A percentile compares a stretch with the other conserved stretches of the same genome.
Conservation (phyloP, 2,113 vertebrate species). For the Pampusana beccarii region DNA sequence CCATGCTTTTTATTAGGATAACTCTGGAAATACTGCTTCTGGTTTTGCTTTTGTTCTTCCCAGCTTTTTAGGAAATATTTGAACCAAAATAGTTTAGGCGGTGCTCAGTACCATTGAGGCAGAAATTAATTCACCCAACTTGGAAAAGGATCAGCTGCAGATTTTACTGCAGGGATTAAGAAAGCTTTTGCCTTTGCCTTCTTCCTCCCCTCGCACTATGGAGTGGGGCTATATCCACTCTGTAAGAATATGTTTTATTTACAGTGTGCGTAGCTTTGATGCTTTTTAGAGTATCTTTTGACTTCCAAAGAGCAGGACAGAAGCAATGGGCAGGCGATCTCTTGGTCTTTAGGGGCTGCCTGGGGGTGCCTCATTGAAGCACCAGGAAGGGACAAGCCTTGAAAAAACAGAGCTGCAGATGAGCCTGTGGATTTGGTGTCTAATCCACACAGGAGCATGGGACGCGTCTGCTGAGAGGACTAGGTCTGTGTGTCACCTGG, state of each 20-base stretch:
- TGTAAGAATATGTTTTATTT: neutral
- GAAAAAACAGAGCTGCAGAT: neutral
- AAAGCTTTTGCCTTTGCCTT: neutral
- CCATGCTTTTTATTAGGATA: slow-evolving; percentile 8
- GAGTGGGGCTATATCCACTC: neutral
- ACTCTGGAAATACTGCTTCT: slow-evolving; percentile 30
- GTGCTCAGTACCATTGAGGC: neutral
- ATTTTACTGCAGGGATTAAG: neutral
- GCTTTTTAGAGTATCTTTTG: neutral
- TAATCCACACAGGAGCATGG: neutral
- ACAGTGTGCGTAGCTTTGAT: neutral
- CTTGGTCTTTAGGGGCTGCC: neutral
- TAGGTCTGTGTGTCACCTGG: neutral
- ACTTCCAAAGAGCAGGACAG: neutral
- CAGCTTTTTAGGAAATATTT: slow-evolving; percentile 26
- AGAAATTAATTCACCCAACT: neutral
- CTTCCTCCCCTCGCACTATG: neutral
- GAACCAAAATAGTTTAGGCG: neutral
- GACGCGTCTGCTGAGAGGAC: neutral
- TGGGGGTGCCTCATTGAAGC: neutral
- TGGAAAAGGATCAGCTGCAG: neutral
- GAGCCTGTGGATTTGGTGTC: neutral
- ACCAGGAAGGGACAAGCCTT: neutral
- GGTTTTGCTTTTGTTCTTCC: slow-evolving; percentile 39
- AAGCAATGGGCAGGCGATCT: neutral